Conservation (phyloP, 64 coral and sea anemone genomes). For the Porites lutea region DNA sequence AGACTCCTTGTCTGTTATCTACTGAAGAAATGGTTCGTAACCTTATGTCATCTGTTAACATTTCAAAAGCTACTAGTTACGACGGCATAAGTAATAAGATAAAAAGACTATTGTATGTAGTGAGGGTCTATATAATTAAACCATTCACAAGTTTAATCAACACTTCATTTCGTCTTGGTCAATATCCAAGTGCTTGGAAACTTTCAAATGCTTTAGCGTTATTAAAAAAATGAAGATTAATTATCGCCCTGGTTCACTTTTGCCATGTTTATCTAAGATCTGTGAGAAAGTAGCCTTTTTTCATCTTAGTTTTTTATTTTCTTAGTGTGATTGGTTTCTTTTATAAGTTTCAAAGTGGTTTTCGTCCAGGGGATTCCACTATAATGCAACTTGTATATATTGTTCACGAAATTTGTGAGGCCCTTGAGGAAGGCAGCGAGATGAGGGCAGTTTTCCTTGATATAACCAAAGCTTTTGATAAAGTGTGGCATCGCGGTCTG, state of each 20-base stretch:
- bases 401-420: conserved; percentile 58
- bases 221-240: conserved; percentile 53
- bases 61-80: conserved; percentile 28
- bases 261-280: conserved; percentile 46
- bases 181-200: conserved; percentile 48
- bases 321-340: conserved; percentile 21
- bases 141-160: neutral
- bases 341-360: conserved; percentile 51
- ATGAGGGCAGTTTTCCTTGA: conserved; percentile 36
- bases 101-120: conserved; percentile 1
- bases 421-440: conserved; percentile 46
- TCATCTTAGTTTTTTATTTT: conserved; percentile 15
- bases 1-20: neutral
- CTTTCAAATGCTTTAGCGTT: conserved; percentile 41
- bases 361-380: neutral
- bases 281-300: conserved; percentile 39
- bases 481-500: neutral
- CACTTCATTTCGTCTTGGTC: neutral
- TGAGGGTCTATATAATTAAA: neutral
- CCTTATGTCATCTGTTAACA: conserved; percentile 26
- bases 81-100: conserved; percentile 54
- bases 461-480: conserved; percentile 20
- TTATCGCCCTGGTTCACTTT: conserved; percentile 51
- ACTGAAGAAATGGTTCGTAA: neutral
- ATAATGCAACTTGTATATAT: conserved; percentile 43